Base-by-base conservation (phyloP, 1,140 invertebrate species). In the Dreissena rostriformis region DNA sequence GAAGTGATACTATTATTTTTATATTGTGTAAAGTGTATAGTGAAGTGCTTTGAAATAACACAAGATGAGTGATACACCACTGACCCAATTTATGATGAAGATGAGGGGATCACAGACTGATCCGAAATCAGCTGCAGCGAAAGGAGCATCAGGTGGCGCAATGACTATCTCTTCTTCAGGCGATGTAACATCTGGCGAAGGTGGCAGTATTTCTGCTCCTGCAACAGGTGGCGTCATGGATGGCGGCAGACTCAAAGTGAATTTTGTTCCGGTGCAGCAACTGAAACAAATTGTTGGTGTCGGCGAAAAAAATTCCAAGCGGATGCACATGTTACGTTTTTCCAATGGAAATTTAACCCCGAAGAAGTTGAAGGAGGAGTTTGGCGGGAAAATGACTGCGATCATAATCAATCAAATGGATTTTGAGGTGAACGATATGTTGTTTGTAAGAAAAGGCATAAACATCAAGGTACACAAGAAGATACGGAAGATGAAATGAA, bases 171-270 rank as follows among this genome's bases (percentile, higher is more conserved):
- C 39, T 39, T 8, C 2, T 39, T 5, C 39, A 39, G 39, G 39
- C 39, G 39, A 39, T 8, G 39, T 39, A 39, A 8, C 39, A 39
- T 39, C 39, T 39, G 39, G 39, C 39, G 39, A 39, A 29, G 26
- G 28, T 26, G 67, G 67, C 67, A 70, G 67, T 70, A 70, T 49
- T 70, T 70, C 67, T 29, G 28, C 39, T 39, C 39, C 39, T 39
- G 39, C 39, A 39, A 39, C 29, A 6, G 14, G 28, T 49, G 51
- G 51, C 15, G 26, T 70, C 11, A n/a, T n/a, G n/a, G n/a, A n/a
- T n/a, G n/a, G n/a, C n/a, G n/a, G n/a, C n/a, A n/a, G n/a, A n/a
- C n/a, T n/a, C n/a, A 28, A 70, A 49, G 67, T 70, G 28, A 70
- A 70, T 29, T 70, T 29, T 29, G 67, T 70, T 70, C 67, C 67